These are phyloP conservation scores for Pontoporia blainvillei DNA, from an alignment of 2,113 vertebrate species.

Conservation along the genomic window DNA sequence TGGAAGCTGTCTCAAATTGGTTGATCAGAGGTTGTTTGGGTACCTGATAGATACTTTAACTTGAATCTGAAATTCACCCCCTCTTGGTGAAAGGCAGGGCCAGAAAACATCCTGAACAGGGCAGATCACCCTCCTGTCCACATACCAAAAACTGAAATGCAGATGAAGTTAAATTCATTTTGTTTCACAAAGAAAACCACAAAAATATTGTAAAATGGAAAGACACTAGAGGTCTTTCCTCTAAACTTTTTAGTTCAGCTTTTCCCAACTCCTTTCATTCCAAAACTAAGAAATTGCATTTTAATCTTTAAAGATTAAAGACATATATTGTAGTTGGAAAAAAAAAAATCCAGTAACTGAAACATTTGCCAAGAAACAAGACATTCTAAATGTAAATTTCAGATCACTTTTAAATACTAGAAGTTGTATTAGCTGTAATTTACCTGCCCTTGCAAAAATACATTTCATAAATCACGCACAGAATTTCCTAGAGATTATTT, in stretches of 20 bases:
- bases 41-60: neutral
- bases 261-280: neutral
- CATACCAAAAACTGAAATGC: neutral
- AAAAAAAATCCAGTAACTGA: neutral
- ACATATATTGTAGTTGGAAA: neutral
- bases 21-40: neutral
- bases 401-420: neutral
- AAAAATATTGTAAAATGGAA: neutral
- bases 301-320: conserved; percentile 55
- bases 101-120: neutral
- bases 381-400: conserved; percentile 51
- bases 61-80: neutral
- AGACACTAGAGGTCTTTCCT: neutral
- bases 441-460: neutral
- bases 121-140: neutral
- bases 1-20: neutral
- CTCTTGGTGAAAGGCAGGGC: neutral
- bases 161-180: neutral
- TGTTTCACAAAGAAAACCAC: neutral
- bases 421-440: neutral
- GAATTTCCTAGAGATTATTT: conserved; percentile 6
- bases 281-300: conserved; percentile 34
- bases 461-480: neutral
- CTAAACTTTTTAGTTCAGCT: neutral
- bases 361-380: conserved; percentile 22